Conservation (phyloP, 2,113 vertebrate genomes). For the Tringa solitaria region DNA sequence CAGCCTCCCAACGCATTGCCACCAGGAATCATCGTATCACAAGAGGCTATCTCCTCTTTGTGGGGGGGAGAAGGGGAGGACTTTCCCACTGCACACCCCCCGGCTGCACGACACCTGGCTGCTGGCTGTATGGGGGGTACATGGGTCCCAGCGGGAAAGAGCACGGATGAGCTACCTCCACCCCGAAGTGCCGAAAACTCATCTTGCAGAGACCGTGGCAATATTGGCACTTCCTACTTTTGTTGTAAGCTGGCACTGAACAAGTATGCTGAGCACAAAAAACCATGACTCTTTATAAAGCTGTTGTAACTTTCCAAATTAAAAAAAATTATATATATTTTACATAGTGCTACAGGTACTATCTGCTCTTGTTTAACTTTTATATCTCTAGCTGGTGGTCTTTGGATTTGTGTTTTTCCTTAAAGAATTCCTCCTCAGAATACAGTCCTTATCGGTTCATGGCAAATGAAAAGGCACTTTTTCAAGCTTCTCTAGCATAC, state of each 20-base stretch:
- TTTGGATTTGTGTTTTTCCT: background rate
- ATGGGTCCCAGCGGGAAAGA: accelerated
- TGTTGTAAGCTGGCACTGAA: background rate
- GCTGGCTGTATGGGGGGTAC: background rate
- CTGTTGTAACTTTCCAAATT: background rate
- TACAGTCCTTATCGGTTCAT: background rate
- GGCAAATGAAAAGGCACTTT: background rate
- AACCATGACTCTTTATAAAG: background rate
- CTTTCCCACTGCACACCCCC: background rate
- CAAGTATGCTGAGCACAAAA: background rate
- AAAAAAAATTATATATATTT: background rate
- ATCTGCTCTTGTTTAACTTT: background rate
- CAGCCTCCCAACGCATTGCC: background rate
- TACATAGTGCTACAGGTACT: background rate
- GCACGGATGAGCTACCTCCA: accelerated
- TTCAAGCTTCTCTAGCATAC: background rate
- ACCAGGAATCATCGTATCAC: background rate
- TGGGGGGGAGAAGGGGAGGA: background rate
- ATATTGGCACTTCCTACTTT: background rate
- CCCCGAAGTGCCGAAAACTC: background rate
- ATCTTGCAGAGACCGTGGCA: background rate
- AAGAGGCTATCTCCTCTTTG: background rate
- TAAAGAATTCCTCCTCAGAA: background rate
- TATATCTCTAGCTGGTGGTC: background rate
- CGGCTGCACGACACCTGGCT: accelerated